Evolutionary conservation across 2,888 invertebrate genomes (phyloP), one percentile per base, ranked within the genome.

Genomic region (Oegoconia quadripuncta): DNA sequence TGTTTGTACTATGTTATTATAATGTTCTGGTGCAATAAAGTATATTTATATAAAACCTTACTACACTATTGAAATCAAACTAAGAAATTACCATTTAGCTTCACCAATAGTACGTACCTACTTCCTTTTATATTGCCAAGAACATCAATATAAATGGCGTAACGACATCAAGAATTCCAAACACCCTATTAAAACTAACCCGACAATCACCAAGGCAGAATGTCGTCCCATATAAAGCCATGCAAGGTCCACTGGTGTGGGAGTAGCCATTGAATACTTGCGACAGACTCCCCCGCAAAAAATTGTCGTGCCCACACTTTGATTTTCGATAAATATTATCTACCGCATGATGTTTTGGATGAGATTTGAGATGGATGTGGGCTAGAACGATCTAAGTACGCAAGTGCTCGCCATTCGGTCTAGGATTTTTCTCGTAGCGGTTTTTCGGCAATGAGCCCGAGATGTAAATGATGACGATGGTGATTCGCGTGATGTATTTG

Each of bases 221-320:
- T 64, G 67, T 70, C 59, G 53, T 38, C 43, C 80, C 77, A 61
- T 76, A 74, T 72, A 72, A 45, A 67, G 79, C 13, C 35, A 15
- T 33, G 44, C 78, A 83, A 86, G 84, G 86, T 64, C 54, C 44
- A 8, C 18, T 7, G 0, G 14, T 26, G 83, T 77, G 48, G 83
- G 84, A 55, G 80, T 29, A 22, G 65, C 69, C 75, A 76, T 79
- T 77, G 75, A 74, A 65, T 65, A 51, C 49, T 67, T 52, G 46
- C 52, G 50, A 59, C 61, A 50, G 52, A 66, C 36, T 50, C 63
- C 79, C 69, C 69, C 76, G 70, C 75, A 68, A 64, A 65, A 46
- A 69, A 65, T 59, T 58, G 49, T 55, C 59, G 27, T 71, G 63
- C 81, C 80, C 68, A 80, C 80, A 63, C 68, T 22, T 11, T n/a